A percentile compares a stretch with the other conserved stretches of the same genome.
Conservation (phyloP, 2,113 vertebrate species). For the Miniopterus natalensis region DNA sequence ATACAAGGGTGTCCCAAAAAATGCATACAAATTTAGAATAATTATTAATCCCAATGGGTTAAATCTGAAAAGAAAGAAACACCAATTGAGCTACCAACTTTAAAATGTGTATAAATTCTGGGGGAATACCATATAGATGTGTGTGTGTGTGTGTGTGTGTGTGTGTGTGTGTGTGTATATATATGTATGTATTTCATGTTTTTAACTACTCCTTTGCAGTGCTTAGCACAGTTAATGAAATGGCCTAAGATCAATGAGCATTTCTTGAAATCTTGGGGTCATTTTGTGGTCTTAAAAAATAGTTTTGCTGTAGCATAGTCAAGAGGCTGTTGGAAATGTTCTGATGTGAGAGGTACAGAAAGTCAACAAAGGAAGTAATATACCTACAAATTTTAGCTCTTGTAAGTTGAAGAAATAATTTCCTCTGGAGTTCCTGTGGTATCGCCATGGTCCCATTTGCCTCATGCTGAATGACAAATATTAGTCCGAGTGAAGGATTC, state of each 20-base stretch:
- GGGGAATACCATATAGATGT: too few relatives aligned
- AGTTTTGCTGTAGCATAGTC: not conserved
- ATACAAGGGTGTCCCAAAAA: too few relatives aligned
- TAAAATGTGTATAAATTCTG: too few relatives aligned
- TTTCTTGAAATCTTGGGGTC: not conserved
- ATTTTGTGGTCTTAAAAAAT: slow-evolving; percentile 47
- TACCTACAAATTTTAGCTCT: not conserved
- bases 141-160: too few relatives aligned
- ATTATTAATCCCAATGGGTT: too few relatives aligned
- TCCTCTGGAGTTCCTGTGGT: not conserved
- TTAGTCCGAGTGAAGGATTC: slow-evolving; percentile 38
- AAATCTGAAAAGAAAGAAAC: too few relatives aligned
- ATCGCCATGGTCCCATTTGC: slow-evolving; percentile 26
- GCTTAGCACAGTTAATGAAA: not conserved
- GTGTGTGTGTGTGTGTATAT: too few relatives aligned
- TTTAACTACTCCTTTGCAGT: not conserved
- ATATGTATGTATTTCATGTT: not conserved
- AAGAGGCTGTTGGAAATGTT: slow-evolving; percentile 52
- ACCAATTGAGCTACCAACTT: too few relatives aligned
- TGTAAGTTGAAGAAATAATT: slow-evolving; percentile 56
- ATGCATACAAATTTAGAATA: too few relatives aligned
- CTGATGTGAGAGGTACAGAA: not conserved
- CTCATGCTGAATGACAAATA: slow-evolving; percentile 3
- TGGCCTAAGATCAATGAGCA: not conserved
- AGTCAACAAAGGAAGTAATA: slow-evolving; percentile 57